These are phyloP conservation scores for Neogobius melanostomus DNA, from an alignment of 2,113 vertebrate species.

Conservation along the genomic window DNA sequence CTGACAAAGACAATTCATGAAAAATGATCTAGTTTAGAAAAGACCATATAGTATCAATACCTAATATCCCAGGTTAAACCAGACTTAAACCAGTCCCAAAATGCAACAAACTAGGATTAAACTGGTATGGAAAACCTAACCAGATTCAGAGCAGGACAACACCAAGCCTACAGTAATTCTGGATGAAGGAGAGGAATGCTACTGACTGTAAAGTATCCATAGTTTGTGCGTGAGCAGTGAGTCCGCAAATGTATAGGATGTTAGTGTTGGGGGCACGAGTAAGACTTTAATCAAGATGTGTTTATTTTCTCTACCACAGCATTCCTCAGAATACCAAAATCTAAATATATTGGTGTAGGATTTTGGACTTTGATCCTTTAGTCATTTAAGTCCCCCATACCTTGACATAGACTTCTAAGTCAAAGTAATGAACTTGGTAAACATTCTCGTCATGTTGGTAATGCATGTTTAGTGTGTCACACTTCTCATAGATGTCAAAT, in stretches of 20 bases:
- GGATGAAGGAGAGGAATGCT: neutral
- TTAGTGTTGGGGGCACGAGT: neutral
- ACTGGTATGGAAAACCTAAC: no score
- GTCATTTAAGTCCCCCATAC: neutral
- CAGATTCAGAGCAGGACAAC: neutral
- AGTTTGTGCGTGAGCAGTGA: neutral
- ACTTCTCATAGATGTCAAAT: slow-evolving; percentile 28
- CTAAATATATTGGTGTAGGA: neutral
- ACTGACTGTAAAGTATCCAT: neutral
- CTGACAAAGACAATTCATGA: no score
- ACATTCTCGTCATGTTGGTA: slow-evolving; percentile 30
- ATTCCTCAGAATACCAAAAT: slow-evolving; percentile 3
- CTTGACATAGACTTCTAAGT: slow-evolving; percentile 9
- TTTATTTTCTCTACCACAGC: slow-evolving; percentile 8
- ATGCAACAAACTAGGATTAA: neutral
- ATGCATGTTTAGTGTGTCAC: slow-evolving; percentile 18
- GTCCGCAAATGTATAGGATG: slow-evolving; percentile 3
- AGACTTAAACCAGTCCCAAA: neutral
- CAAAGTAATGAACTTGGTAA: slow-evolving; percentile 24
- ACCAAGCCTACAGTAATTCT: neutral
- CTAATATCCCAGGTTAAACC: neutral
- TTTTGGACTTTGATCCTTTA: neutral
- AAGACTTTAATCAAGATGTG: neutral
- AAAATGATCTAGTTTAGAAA: no score
- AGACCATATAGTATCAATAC: no score